Evolutionary conservation across 2,888 invertebrate genomes (phyloP), one percentile per base, ranked within the genome.

Genomic region (Melipona beecheii): DNA sequence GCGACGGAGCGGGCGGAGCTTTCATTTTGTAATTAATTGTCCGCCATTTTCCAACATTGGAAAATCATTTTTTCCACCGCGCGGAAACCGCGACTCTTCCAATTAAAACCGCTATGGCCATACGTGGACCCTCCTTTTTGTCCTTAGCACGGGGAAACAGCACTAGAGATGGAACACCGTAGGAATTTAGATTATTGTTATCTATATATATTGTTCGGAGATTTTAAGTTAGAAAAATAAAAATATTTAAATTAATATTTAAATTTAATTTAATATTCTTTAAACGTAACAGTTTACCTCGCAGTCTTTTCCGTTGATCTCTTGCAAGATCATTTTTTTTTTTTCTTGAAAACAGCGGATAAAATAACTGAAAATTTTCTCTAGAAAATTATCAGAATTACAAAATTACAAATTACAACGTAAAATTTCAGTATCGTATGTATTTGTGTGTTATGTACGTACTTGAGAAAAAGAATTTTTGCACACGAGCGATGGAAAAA

Each of bases 21-120:
- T 83, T 73, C 83, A 79, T 86, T 86, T 84, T 81, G 78, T 80
- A 86, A 87, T 70, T 81, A 78, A 78, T 86, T 76, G 70, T 74
- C 62, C 82, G 76, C 75, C 78, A 77, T 87, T 86, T 87, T 80
- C 43, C 43, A 72, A 43, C 74, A 77, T 70, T 52, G 70, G 68
- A 21, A 66, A 84, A 78, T 79, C 69, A 83, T 75, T 83, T 83
- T 79, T 56, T 72, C 52, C 49, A 36, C 17, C 19, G 4, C 50
- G 49, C 31, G 31, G 31, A 0, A 31, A 54, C 58, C 54, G 54
- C 36, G 69, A 75, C 70, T 70, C 31, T 73, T 72, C 58, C 84
- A 65, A 85, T 84, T 81, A 72, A 31, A 84, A 79, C 24, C 50
- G 5, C 13, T 54, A 27, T 9, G 43, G 11, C 21, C 68, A 36